Conservation (phyloP, 2,797 vertebrate species). For the Decapterus maruadsi region DNA sequence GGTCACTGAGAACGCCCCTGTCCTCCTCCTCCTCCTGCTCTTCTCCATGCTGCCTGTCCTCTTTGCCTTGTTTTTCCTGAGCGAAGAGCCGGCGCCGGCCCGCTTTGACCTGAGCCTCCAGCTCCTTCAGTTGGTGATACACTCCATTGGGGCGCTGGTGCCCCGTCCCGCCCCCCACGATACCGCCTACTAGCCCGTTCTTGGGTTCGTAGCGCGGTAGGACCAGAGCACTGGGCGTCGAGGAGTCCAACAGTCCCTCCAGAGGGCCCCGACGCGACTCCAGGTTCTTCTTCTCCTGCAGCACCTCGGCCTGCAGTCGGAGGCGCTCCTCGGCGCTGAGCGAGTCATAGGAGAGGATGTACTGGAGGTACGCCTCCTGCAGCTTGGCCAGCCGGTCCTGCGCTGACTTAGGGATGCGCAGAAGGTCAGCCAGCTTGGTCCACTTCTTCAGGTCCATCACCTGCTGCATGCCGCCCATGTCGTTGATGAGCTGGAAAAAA, state of each 20-base stretch:
- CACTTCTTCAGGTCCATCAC: slow-evolving; percentile 99
- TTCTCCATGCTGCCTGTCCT: slow-evolving; percentile 88
- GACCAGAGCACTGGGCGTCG: slow-evolving; percentile 87
- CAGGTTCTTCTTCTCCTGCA: slow-evolving; percentile 94
- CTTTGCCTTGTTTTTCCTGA: slow-evolving; percentile 97
- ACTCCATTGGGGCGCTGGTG: slow-evolving; percentile 89
- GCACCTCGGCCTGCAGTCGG: slow-evolving; percentile 92
- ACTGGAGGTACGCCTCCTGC: slow-evolving; percentile 99
- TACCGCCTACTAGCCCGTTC: slow-evolving; percentile 88
- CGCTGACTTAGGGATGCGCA: slow-evolving; percentile 97
- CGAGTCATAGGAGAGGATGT: slow-evolving; percentile 98
- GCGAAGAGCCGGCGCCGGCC: slow-evolving; percentile 96
- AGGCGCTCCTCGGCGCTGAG: slow-evolving; percentile 93
- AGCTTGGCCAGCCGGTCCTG: slow-evolving; percentile 99
- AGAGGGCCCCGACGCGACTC: slow-evolving; percentile 94
- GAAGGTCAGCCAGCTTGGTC: slow-evolving; percentile 97
- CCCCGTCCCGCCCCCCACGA: slow-evolving; percentile 71
- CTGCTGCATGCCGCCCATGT: slow-evolving; percentile 99
- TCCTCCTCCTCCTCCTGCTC: slow-evolving; percentile 88
- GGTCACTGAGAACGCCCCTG: slow-evolving; percentile 91
- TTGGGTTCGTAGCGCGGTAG: slow-evolving; percentile 98
- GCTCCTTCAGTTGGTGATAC: slow-evolving; percentile 92
- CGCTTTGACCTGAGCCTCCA: slow-evolving; percentile 92
- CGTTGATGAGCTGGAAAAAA: slow-evolving; percentile 98
- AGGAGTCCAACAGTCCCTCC: slow-evolving; percentile 93